Percentiles rank a stretch among this genome's conserved stretches.
Conservation (phyloP, 1,140 invertebrate species). For the Dinoponera quadriceps region DNA sequence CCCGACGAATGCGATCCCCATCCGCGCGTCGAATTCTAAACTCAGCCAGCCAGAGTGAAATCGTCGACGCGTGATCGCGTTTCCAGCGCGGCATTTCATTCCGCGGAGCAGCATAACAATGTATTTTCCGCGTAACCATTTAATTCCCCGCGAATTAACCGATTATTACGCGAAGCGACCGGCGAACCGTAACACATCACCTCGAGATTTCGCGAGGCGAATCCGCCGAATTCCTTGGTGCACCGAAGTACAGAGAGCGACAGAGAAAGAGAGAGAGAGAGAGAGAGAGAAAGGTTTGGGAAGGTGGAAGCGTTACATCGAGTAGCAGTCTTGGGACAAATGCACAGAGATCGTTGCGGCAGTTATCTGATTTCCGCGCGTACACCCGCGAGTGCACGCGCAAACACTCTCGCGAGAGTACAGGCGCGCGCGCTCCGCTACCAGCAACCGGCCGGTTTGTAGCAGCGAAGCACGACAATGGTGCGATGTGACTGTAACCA, state of each 20-base stretch:
- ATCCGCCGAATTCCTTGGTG: background rate
- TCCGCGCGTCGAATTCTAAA: background rate
- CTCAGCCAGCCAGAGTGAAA: background rate
- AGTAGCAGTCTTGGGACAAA: slow-evolving; percentile 45
- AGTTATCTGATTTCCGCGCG: slow-evolving; percentile 67
- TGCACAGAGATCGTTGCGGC: slow-evolving; percentile 49
- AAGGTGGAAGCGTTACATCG: slow-evolving; percentile 34
- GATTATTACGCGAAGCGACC: slow-evolving; percentile 14
- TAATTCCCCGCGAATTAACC: background rate
- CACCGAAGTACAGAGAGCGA: background rate
- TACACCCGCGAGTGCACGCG: background rate
- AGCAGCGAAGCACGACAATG: slow-evolving; percentile 52
- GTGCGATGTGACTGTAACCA: slow-evolving; percentile 54
- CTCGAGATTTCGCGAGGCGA: background rate
- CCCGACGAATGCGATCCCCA: background rate
- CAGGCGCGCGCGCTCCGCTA: slow-evolving; percentile 1
- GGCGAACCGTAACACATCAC: slow-evolving; percentile 4
- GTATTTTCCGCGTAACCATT: slow-evolving; percentile 16
- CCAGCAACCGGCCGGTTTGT: slow-evolving; percentile 68
- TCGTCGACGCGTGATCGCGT: background rate
- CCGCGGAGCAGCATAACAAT: background rate
- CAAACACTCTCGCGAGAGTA: background rate
- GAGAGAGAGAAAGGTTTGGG: background rate
- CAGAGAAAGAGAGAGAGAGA: background rate
- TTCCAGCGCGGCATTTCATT: slow-evolving; percentile 9